Base-by-base conservation (phyloP, 1,140 invertebrate genomes). In the Gonioctena quinquepunctata region DNA sequence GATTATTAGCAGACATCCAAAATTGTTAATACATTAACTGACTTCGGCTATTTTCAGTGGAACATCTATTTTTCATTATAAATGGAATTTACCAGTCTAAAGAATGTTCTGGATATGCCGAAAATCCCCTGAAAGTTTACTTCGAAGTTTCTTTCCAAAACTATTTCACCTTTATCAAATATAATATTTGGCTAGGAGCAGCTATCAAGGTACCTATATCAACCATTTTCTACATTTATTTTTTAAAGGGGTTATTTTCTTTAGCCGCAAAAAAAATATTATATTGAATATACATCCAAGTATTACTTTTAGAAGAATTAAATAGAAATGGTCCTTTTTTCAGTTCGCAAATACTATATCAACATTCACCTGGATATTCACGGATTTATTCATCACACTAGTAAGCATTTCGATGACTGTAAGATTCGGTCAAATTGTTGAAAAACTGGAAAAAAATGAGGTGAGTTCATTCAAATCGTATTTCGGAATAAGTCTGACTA, bases 291-390 rank as follows among this genome's bases (percentile, higher is more conserved):
- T n/a, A n/a, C n/a, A n/a, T n/a, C n/a, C n/a, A n/a, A n/a, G n/a
- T n/a, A n/a, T n/a, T n/a, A n/a, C n/a, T n/a, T n/a, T n/a, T n/a
- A n/a, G n/a, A n/a, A n/a, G n/a, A n/a, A n/a, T n/a, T n/a, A n/a
- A n/a, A n/a, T n/a, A n/a, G n/a, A n/a, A n/a, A n/a, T n/a, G n/a
- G n/a, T n/a, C n/a, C 33, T 52, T 62, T 18, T 78, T 77, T 27
- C 56, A 79, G 78, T 49, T 89, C 5, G 52, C 89, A 1, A 90
- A 89, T 77, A 87, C 89, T 69, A 60, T 90, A 3, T 87, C 88
- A 5, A 92, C 91, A 0, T 89, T 91, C 21, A 85, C 88, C 0
- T 91, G 90, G 90, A 90, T 89, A 72, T 91, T 89, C 56, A 90
- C 87, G 13, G 90, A 91, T 72, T 75, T 90, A 0, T 90, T 91